Percentiles rank a stretch among this genome's conserved stretches.
Evolutionary conservation across 2,113 vertebrate species (phyloP).

Genomic region (Tylochromis polylepis): DNA sequence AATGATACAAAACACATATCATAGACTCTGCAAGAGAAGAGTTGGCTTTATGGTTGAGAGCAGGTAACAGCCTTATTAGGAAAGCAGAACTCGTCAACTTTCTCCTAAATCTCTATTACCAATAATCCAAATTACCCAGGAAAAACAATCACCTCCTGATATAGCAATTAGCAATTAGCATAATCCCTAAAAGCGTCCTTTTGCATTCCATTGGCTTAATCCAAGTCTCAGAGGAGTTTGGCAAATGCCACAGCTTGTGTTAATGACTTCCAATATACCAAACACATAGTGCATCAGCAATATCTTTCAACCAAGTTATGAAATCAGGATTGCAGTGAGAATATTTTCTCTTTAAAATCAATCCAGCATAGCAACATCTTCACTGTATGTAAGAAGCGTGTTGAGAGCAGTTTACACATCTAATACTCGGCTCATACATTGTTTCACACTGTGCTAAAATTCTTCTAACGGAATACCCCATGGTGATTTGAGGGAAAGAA

Average conservation of each 20-base stretch:
- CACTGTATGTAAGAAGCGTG: constrained; percentile 15
- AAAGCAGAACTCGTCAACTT: constrained; percentile 27
- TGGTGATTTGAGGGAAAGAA: constrained; percentile 61
- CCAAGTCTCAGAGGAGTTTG: constrained; percentile 45
- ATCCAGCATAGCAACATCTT: not conserved
- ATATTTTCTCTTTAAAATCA: not conserved
- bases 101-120: constrained; percentile 41
- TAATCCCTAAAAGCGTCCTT: constrained; percentile 65
- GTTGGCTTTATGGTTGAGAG: not conserved
- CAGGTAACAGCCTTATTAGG: constrained; percentile 36
- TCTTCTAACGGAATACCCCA: constrained; percentile 61
- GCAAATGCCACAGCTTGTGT: constrained; percentile 37
- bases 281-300: not conserved
- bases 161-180: constrained; percentile 66
- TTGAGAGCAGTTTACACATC: constrained; percentile 42
- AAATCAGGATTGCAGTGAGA: not conserved
- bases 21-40: not conserved
- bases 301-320: not conserved
- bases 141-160: constrained; percentile 63
- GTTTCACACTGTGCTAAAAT: constrained; percentile 67
- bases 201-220: constrained; percentile 55
- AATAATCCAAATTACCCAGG: constrained; percentile 58
- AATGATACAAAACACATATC: not conserved
- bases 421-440: constrained; percentile 49
- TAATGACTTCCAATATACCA: constrained; percentile 25